Percentiles rank a stretch among this genome's conserved stretches.
phyloP scores from a whole-genome alignment of 2,888 invertebrate species.

The Antheraea yamamai region DNA sequence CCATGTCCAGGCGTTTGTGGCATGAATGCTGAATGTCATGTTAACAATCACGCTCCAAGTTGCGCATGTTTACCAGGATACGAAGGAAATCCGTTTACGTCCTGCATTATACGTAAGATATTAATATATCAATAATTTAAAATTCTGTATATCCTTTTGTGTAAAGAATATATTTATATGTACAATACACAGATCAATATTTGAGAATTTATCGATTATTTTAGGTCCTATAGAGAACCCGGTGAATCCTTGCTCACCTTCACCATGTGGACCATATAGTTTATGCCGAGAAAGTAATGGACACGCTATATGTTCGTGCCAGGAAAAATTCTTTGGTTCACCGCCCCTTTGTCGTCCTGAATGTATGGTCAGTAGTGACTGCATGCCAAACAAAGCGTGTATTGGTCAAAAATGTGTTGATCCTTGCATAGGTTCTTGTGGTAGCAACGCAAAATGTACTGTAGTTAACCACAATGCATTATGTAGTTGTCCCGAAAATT shows the following conservation, averaged over 20 bases:
- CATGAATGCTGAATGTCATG: constrained; percentile 90
- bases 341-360: constrained; percentile 91
- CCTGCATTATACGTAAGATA: constrained; percentile 84
- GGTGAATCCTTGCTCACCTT: constrained; percentile 82
- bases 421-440: constrained; percentile 92
- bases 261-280: constrained; percentile 91
- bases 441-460: constrained; percentile 89
- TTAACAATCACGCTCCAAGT: constrained; percentile 91
- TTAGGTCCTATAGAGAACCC: constrained; percentile 65
- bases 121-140: constrained; percentile 15
- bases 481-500: constrained; percentile 89
- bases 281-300: constrained; percentile 87
- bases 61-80: constrained; percentile 88
- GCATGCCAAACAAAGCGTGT: constrained; percentile 90
- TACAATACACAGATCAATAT: constrained; percentile 3
- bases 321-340: constrained; percentile 88
- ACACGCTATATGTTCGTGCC: constrained; percentile 91
- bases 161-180: not conserved
- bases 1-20: constrained; percentile 93
- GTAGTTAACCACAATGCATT: constrained; percentile 93
- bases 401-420: constrained; percentile 90
- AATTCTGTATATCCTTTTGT: not conserved
- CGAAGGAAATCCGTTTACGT: constrained; percentile 89
- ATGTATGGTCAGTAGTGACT: constrained; percentile 92
- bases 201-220: constrained; percentile 30